phyloP scores from a whole-genome alignment of 2,888 invertebrate species.

The Periphyllus acericola region DNA sequence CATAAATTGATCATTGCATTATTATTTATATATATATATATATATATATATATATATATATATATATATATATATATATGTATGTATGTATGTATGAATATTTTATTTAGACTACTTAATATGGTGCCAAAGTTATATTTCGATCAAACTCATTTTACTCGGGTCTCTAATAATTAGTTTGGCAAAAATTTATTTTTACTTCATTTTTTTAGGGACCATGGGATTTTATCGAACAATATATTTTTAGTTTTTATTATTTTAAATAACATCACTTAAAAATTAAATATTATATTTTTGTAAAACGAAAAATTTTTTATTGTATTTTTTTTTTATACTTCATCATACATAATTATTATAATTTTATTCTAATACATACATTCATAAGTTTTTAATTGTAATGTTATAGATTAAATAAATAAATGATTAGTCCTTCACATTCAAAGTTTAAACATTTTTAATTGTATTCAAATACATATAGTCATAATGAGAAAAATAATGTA shows the following conservation, averaged over 20 bases:
- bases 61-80: neutral
- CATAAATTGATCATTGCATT: conserved; percentile 17
- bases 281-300: conserved; percentile 44
- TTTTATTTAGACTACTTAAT: conserved; percentile 44
- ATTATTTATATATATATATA: neutral
- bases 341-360: conserved; percentile 17
- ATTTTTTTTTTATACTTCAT: conserved; percentile 25
- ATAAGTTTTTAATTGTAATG: conserved; percentile 4
- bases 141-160: conserved; percentile 22
- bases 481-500: conserved; percentile 13
- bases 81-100: conserved; percentile 6
- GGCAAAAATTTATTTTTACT: conserved; percentile 4
- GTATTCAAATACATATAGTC: neutral
- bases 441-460: conserved; percentile 37
- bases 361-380: conserved; percentile 18
- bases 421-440: neutral
- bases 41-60: conserved; percentile 4
- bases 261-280: conserved; percentile 36
- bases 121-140: conserved; percentile 56
- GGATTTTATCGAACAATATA: conserved; percentile 43
- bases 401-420: conserved; percentile 22
- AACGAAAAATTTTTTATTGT: conserved; percentile 31
- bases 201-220: conserved; percentile 24
- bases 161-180: conserved; percentile 20
- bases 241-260: conserved; percentile 33